Percentiles rank a stretch among this genome's conserved stretches.
These are phyloP conservation scores for Globodera rostochiensis DNA, from an alignment of 1,140 invertebrate genomes.

Conservation along the genomic window DNA sequence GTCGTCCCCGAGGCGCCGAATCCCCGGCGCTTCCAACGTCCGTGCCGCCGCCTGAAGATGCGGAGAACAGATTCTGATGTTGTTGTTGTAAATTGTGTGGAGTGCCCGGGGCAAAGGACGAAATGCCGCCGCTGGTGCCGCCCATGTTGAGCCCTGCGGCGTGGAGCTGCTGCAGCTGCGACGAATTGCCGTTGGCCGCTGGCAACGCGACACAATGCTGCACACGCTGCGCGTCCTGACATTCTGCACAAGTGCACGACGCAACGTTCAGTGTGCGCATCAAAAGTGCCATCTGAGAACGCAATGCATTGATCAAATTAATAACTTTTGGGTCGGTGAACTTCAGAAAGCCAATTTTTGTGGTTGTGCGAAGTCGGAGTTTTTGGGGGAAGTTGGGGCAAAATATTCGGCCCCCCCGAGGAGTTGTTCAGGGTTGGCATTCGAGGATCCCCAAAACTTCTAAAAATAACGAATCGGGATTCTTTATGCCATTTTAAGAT, in stretches of 20 bases:
- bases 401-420: no score
- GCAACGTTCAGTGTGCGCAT: conserved; percentile 28
- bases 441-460: no score
- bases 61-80: neutral
- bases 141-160: neutral
- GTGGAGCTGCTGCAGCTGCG: conserved; percentile 2
- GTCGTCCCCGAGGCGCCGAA: conserved; percentile 37
- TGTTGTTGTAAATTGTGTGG: conserved; percentile 7
- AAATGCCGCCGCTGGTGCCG: neutral
- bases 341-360: no score
- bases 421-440: no score
- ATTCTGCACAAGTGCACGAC: conserved; percentile 20
- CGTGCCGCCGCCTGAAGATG: neutral
- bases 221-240: conserved; percentile 3
- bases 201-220: conserved; percentile 13
- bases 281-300: conserved; percentile 25
- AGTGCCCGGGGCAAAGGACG: neutral
- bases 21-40: neutral
- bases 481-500: no score
- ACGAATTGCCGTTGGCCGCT: conserved; percentile 2
- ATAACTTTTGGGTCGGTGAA: neutral
- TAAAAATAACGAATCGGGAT: neutral
- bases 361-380: no score
- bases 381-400: no score
- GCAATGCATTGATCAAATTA: neutral